Base-by-base conservation (phyloP, 2,113 vertebrate genomes). In the Procavia capensis region DNA sequence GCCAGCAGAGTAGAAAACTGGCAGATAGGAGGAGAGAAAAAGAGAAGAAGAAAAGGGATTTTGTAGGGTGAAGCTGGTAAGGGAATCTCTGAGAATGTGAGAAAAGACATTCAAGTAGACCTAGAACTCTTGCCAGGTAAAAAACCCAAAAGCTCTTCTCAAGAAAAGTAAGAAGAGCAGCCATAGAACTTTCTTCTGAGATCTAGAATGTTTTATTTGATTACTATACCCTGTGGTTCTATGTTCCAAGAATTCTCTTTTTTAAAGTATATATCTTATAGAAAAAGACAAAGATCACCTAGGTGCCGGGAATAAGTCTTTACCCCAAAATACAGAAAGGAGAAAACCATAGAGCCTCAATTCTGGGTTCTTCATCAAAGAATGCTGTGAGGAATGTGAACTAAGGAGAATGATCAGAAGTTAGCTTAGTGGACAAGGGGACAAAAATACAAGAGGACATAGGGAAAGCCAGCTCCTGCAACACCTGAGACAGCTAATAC, bases 251-350 rank as follows among this genome's bases (percentile, higher is more conserved):
- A 16, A 64, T 9, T 84, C 14, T 41, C 13, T 76, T 59, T 75
- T 43, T 19, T 25, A 47, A 54, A 88, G 39, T 7, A n/a, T 20
- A 34, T 43, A 57, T 14, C 45, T 89, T 83, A 4, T 75, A 79
- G 50, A 70, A 86, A 93, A 93, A 90, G 47, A 93, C 36, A 81
- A 93, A 86, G 47, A 27, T 9, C 13, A 25, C 36, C 27, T 54
- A 66, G n/a, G 14, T 64, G 19, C 45, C 31, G 45, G 19, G 36
- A 63, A 45, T 80, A 75, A 64, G 34, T 63, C 14, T 63, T 54
- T 88, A 68, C 17, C 14, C 41, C 3, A 9, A 93, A 84, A 50
- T 34, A 80, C 41, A 34, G 27, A 85, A 92, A 93, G 66, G 29
- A 20, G 66, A 88, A 64, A 36, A 1, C 14, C 19, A 5, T 36